Conservation (phyloP, 2,797 vertebrate genomes). For the Peromyscus melanophrys region DNA sequence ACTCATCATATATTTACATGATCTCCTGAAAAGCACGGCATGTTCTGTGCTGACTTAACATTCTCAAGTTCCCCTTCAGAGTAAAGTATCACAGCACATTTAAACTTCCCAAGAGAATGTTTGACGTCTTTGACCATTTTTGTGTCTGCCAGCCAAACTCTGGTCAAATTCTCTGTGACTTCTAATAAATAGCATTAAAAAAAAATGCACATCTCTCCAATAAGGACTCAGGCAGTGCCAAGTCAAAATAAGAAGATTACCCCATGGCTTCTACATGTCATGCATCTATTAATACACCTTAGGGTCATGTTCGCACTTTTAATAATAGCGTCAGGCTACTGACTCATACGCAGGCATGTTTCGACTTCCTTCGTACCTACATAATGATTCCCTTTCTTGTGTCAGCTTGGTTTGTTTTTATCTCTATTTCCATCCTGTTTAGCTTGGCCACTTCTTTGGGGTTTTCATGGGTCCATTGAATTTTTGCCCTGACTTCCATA, state of each 20-base stretch:
- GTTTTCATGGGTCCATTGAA: slow-evolving; percentile 17
- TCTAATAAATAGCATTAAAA: slow-evolving; percentile 50
- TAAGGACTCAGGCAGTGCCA: slow-evolving; percentile 56
- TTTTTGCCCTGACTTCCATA: not conserved
- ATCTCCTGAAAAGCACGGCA: slow-evolving; percentile 53
- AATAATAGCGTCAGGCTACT: slow-evolving; percentile 84
- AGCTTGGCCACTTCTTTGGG: slow-evolving; percentile 43
- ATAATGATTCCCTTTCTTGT: slow-evolving; percentile 78
- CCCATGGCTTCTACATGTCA: slow-evolving; percentile 81
- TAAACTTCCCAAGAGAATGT: slow-evolving; percentile 36
- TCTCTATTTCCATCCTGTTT: slow-evolving; percentile 65
- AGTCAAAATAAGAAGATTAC: slow-evolving; percentile 82
- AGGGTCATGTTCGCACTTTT: slow-evolving; percentile 85
- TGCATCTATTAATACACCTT: slow-evolving; percentile 84
- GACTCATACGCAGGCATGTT: slow-evolving; percentile 82
- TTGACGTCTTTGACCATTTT: slow-evolving; percentile 46
- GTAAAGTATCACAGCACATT: slow-evolving; percentile 36
- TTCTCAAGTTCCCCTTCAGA: slow-evolving; percentile 3
- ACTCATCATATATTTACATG: slow-evolving; percentile 25
- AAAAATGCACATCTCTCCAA: slow-evolving; percentile 52
- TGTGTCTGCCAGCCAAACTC: not conserved
- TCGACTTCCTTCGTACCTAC: slow-evolving; percentile 77
- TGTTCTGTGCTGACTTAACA: slow-evolving; percentile 4
- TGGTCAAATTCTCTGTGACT: slow-evolving; percentile 49
- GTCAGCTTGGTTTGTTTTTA: slow-evolving; percentile 55